Percentiles rank a stretch among this genome's conserved stretches.
Conservation (phyloP, 35 echinoderm and acorn worm genomes). For the Strongylocentrotus purpuratus region DNA sequence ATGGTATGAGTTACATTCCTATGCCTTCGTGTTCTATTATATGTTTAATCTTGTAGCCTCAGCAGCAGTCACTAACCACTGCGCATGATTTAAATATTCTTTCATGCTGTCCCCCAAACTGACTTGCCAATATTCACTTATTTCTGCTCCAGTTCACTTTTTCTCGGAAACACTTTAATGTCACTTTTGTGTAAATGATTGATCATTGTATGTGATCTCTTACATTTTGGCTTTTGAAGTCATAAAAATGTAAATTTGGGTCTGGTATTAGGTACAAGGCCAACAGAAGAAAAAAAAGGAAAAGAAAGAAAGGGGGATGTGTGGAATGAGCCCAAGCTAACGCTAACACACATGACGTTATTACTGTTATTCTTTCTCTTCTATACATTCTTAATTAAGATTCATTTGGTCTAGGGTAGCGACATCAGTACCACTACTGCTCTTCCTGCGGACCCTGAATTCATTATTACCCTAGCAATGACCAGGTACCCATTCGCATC, state of each 20-base stretch:
- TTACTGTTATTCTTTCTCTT: neutral
- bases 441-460: too few relatives aligned
- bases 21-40: too few relatives aligned
- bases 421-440: too few relatives aligned
- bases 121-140: neutral
- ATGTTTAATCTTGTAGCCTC: too few relatives aligned
- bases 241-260: neutral
- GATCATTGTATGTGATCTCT: neutral
- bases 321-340: too few relatives aligned
- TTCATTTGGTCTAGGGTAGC: too few relatives aligned
- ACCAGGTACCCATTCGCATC: too few relatives aligned
- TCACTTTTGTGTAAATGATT: neutral
- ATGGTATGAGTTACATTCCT: too few relatives aligned
- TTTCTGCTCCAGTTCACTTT: neutral
- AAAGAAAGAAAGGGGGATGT: too few relatives aligned
- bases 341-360: too few relatives aligned
- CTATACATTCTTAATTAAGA: neutral
- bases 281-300: neutral
- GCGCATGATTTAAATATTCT: neutral
- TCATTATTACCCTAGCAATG: too few relatives aligned
- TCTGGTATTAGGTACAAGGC: neutral
- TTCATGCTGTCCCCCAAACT: neutral
- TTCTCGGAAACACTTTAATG: neutral
- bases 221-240: neutral
- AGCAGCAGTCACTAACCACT: too few relatives aligned